Evolutionary conservation across 2,888 invertebrate genomes (phyloP).

Genomic region (Andrena minutula): DNA sequence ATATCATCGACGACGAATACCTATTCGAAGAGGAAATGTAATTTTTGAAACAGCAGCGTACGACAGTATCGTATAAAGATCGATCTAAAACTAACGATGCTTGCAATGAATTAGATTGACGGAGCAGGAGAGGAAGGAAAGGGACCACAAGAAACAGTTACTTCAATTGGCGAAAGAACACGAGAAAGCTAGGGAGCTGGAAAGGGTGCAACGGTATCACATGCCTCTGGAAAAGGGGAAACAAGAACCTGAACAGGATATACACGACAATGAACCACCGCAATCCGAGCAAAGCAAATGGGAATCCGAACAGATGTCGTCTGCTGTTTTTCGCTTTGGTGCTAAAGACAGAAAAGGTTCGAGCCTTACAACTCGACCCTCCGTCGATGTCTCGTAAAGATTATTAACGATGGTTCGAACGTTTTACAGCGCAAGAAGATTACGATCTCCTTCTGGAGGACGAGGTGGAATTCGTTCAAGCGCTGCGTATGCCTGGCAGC

Average conservation of each 20-base stretch:
- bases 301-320: slow-evolving; percentile 98
- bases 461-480: slow-evolving; percentile 99
- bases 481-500: slow-evolving; percentile 91
- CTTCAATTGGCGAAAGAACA: slow-evolving; percentile 97
- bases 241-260: slow-evolving; percentile 94
- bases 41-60: slow-evolving; percentile 81
- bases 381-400: not conserved
- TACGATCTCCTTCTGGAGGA: slow-evolving; percentile 98
- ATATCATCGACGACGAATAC: slow-evolving; percentile 98
- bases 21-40: slow-evolving; percentile 95
- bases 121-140: slow-evolving; percentile 92
- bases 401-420: not conserved
- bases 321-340: slow-evolving; percentile 96
- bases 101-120: slow-evolving; percentile 89
- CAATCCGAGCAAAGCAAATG: slow-evolving; percentile 96
- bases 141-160: slow-evolving; percentile 96
- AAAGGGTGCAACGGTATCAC: slow-evolving; percentile 96
- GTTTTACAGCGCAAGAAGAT: slow-evolving; percentile 88
- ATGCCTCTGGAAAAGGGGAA: slow-evolving; percentile 96
- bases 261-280: slow-evolving; percentile 87
- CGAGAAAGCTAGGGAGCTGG: slow-evolving; percentile 96
- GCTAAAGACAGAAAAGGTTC: slow-evolving; percentile 91
- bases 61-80: slow-evolving; percentile 1
- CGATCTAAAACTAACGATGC: not conserved
- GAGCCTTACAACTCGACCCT: not conserved